Conservation (phyloP, 2,888 invertebrate genomes). For the Lasioglossum vierecki region DNA sequence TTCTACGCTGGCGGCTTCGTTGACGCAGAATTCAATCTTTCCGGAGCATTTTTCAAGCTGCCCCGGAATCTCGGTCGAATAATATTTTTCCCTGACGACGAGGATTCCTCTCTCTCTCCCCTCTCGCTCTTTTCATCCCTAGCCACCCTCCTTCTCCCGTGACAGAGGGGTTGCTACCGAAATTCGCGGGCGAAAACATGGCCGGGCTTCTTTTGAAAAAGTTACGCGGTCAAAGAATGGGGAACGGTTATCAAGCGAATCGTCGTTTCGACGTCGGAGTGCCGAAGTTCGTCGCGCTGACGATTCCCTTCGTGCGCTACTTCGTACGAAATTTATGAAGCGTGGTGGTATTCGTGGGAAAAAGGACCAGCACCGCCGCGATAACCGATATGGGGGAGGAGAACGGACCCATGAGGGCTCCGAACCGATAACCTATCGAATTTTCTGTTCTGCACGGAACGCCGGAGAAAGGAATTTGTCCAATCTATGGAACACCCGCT, state of each 20-base stretch:
- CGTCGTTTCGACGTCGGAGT: background rate
- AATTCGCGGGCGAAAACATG: slow-evolving; percentile 19
- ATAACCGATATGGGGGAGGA: slow-evolving; percentile 11
- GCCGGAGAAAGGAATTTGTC: slow-evolving; percentile 5
- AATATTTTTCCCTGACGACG: slow-evolving; percentile 48
- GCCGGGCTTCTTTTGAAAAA: slow-evolving; percentile 18
- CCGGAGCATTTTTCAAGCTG: slow-evolving; percentile 49
- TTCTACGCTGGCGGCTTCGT: slow-evolving; percentile 19
- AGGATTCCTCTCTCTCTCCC: background rate
- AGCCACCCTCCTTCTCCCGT: background rate
- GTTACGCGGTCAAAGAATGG: slow-evolving; percentile 22
- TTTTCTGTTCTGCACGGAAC: background rate
- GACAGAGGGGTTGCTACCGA: background rate
- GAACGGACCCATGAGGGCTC: slow-evolving; percentile 11
- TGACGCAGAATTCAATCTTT: slow-evolving; percentile 62
- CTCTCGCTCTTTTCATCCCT: background rate
- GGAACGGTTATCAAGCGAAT: slow-evolving; percentile 26
- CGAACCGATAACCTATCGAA: background rate
- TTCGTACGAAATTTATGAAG: slow-evolving; percentile 18
- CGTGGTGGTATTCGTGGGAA: background rate
- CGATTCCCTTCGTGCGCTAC: background rate
- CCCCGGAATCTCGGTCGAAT: slow-evolving; percentile 44
- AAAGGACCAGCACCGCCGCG: background rate
- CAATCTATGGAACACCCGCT: slow-evolving; percentile 3
- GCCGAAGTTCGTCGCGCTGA: slow-evolving; percentile 5